Evolutionary conservation across 2,797 vertebrate species (phyloP).

Genomic region (Capromys pilorides): DNA sequence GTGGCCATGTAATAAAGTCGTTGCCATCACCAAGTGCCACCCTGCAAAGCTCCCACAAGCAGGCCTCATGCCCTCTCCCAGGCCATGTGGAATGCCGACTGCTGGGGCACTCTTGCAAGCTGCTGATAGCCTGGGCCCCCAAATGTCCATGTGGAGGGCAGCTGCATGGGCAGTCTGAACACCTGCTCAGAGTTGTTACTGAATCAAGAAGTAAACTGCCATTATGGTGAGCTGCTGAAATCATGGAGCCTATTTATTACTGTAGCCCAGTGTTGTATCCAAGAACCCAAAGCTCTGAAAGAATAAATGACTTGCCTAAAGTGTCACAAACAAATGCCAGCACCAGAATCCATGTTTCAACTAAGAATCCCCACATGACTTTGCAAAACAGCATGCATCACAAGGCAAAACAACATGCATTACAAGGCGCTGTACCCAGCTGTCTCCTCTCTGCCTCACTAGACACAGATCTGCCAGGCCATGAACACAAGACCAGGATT

Average conservation of each 20-base stretch:
- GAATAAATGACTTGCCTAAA: constrained; percentile 28
- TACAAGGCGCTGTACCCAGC: neutral
- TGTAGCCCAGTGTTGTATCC: neutral
- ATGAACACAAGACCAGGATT: neutral
- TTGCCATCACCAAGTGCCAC: neutral
- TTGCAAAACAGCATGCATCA: neutral
- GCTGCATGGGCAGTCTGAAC: neutral
- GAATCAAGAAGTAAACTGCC: neutral
- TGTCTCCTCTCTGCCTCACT: neutral
- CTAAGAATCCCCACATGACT: neutral
- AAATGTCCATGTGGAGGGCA: neutral
- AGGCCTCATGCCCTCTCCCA: fast-evolving
- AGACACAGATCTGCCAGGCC: no score
- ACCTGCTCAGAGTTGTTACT: neutral
- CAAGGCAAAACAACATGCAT: neutral
- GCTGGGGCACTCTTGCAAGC: neutral
- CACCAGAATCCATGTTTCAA: constrained; percentile 18
- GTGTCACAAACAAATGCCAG: constrained; percentile 32
- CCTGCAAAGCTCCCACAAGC: fast-evolving
- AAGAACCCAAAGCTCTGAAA: neutral
- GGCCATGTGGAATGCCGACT: neutral
- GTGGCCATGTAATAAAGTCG: neutral
- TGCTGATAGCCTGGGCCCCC: neutral
- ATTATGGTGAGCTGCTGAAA: neutral
- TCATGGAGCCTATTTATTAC: neutral